Percentiles rank a stretch among this genome's conserved stretches.
phyloP scores from a whole-genome alignment of 1,140 invertebrate species.

The Heliconius himera region DNA sequence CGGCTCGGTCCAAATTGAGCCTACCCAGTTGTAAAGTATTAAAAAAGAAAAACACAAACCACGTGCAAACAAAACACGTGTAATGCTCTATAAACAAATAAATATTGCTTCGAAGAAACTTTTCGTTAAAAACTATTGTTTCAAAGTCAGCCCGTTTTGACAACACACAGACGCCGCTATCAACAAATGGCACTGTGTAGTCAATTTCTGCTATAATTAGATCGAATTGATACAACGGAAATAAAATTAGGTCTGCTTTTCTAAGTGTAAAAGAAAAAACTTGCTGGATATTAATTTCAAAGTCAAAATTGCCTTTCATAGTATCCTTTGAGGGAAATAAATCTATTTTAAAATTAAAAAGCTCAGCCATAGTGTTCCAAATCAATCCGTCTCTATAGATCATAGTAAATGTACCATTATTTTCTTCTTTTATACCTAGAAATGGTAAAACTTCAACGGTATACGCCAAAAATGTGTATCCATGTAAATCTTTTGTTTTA shows the following conservation, averaged over 20 bases:
- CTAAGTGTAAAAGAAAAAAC: slow-evolving; percentile 61
- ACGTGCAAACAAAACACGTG: slow-evolving; percentile 60
- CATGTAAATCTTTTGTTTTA: slow-evolving; percentile 63
- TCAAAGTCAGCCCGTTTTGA: slow-evolving; percentile 64
- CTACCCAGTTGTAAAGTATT: slow-evolving; percentile 52
- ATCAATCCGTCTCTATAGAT: slow-evolving; percentile 60
- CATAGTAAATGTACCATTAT: slow-evolving; percentile 53
- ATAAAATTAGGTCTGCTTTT: slow-evolving; percentile 63
- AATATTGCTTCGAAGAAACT: slow-evolving; percentile 52
- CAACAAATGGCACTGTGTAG: slow-evolving; percentile 59
- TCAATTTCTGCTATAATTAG: slow-evolving; percentile 63
- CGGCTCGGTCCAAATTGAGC: slow-evolving; percentile 59
- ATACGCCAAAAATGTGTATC: slow-evolving; percentile 55
- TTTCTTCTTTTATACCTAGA: slow-evolving; percentile 50
- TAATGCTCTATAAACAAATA: slow-evolving; percentile 37
- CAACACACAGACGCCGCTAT: slow-evolving; percentile 70
- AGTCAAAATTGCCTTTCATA: slow-evolving; percentile 59
- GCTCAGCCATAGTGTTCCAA: slow-evolving; percentile 63
- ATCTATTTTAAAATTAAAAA: slow-evolving; percentile 71
- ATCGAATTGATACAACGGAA: slow-evolving; percentile 70
- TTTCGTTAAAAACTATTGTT: slow-evolving; percentile 62
- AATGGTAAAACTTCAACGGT: slow-evolving; percentile 64
- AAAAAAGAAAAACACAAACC: slow-evolving; percentile 64
- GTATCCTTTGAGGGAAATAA: slow-evolving; percentile 47
- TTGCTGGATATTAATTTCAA: slow-evolving; percentile 59